Conservation (phyloP, 2,113 vertebrate genomes). For the Aspidoscelis tigris region DNA sequence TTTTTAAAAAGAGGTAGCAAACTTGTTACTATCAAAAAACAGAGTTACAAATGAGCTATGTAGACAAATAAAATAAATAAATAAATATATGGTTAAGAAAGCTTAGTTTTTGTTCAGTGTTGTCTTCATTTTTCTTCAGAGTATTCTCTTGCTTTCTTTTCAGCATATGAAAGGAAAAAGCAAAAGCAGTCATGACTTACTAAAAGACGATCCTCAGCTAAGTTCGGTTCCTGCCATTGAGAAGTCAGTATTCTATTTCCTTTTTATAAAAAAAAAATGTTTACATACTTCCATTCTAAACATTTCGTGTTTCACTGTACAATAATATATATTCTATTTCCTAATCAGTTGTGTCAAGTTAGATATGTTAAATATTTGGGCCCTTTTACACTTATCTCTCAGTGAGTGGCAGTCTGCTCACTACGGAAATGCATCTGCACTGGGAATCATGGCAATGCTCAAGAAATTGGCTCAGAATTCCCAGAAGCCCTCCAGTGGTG, state of each 20-base stretch:
- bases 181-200: slow-evolving; percentile 96
- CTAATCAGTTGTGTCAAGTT: not conserved
- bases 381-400: too few relatives aligned
- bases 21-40: not conserved
- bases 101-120: not conserved
- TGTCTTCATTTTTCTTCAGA: slow-evolving; percentile 39
- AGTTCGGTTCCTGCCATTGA: slow-evolving; percentile 92
- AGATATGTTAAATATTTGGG: not conserved
- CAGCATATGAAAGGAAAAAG: slow-evolving; percentile 96
- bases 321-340: slow-evolving; percentile 3
- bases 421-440: too few relatives aligned
- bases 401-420: too few relatives aligned
- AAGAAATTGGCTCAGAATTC: too few relatives aligned
- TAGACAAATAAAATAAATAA: not conserved
- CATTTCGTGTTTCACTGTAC: too few relatives aligned
- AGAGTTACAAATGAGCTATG: not conserved
- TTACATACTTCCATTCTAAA: too few relatives aligned
- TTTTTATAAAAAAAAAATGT: too few relatives aligned
- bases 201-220: slow-evolving; percentile 93
- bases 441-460: too few relatives aligned
- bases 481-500: too few relatives aligned
- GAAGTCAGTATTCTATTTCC: slow-evolving; percentile 75
- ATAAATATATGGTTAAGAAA: not conserved
- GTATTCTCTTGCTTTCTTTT: slow-evolving; percentile 9
- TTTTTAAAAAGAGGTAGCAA: not conserved